Base-by-base conservation (phyloP, 2,797 vertebrate species). In the Tinamus major region DNA sequence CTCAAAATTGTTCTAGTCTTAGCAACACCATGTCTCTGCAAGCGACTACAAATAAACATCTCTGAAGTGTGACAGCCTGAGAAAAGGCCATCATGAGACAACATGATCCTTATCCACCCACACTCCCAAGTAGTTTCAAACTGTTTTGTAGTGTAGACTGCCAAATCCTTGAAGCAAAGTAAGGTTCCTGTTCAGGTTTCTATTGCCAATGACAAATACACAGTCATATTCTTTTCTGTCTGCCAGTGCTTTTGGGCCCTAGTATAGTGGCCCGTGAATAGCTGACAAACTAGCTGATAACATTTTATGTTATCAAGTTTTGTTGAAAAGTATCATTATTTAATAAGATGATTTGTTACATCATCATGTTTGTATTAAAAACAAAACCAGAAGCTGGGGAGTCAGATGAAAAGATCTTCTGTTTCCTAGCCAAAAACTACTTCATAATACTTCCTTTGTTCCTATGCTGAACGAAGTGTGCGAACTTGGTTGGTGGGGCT, bases 351-450 rank as follows among this genome's bases (percentile, higher is more conserved):
- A 77, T 62, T 75, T 53, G 58, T 96, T 94, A 92, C 68, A 71
- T 95, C 92, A 94, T 71, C 62, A 64, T 93, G 72, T 92, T 93
- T 94, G 69, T 65, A 89, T 85, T 85, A 91, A 78, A 92, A 92
- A 93, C 92, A 94, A 95, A 95, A 82, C 61, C 61, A 90, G 87
- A 89, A 93, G 85, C 87, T 82, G 79, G 20, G 9, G 75, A 79
- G 10, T 85, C 65, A 53, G 39, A 62, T 85, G 68, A 95, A 92
- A 87, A 89, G 53, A 46, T 80, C 92, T 89, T 90, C 78, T 95
- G 94, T 94, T 91, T 93, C 65, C 76, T 62, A 83, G 92, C 81
- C 91, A 95, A 81, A 93, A 89, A 49, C 21, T 17, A 74, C 76
- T 61, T 83, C 37, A 90, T 42, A 95, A 85, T 71, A 83, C 53